Evolutionary conservation across 2,113 vertebrate species (phyloP).

Genomic region (Rhombomys opimus): DNA sequence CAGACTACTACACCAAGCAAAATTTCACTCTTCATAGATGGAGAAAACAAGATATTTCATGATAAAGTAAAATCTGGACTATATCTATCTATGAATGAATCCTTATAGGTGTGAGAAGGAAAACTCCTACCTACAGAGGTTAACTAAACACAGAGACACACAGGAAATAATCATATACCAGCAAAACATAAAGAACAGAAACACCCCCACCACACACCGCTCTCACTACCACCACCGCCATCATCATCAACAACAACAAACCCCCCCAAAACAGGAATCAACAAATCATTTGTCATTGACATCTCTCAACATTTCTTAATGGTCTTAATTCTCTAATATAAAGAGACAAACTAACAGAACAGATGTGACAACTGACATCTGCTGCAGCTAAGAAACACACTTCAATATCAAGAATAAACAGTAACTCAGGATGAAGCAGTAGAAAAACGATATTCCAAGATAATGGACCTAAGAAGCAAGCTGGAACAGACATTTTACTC

Average conservation of each 20-base stretch:
- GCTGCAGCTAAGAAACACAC: background rate
- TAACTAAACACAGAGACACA: background rate
- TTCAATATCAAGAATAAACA: background rate
- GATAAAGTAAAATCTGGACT: background rate
- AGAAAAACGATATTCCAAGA: background rate
- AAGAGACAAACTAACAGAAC: background rate
- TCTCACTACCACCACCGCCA: background rate
- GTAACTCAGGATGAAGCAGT: background rate
- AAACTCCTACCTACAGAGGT: background rate
- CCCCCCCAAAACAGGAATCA: background rate
- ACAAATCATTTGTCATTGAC: background rate
- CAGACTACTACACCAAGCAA: background rate
- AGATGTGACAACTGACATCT: background rate
- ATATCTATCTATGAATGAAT: background rate
- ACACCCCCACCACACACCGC: background rate
- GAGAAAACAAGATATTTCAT: background rate
- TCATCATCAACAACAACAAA: background rate
- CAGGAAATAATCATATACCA: background rate
- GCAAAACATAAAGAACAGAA: background rate
- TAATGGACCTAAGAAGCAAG: background rate
- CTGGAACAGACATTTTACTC: background rate
- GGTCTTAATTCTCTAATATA: background rate
- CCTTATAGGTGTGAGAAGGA: background rate
- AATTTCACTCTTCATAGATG: background rate
- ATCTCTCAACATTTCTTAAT: background rate